Evolutionary conservation across 2,888 invertebrate genomes (phyloP).

Genomic region (Cantharis flavilabris): DNA sequence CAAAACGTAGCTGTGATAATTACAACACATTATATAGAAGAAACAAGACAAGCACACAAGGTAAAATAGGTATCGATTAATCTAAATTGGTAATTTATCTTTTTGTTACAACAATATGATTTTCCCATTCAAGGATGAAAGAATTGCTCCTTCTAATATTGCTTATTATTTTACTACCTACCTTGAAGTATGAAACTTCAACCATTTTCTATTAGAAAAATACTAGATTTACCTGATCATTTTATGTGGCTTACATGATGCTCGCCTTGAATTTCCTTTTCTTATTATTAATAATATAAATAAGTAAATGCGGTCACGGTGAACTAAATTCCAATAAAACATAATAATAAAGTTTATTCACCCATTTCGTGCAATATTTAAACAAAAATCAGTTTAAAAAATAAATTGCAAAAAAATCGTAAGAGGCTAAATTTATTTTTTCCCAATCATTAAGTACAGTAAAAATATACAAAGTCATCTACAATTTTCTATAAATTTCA

Average conservation of each 20-base stretch:
- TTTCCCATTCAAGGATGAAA: not conserved
- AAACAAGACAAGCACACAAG: constrained; percentile 79
- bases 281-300: not conserved
- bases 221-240: not conserved
- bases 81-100: not conserved
- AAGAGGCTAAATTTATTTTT: not conserved
- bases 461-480: not conserved
- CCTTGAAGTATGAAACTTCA: not conserved
- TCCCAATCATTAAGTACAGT: not conserved
- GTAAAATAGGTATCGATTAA: constrained; percentile 58
- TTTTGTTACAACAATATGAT: not conserved
- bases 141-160: not conserved
- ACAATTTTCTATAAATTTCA: not conserved
- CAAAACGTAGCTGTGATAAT: constrained; percentile 82
- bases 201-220: not conserved
- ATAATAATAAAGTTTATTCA: not conserved
- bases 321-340: not conserved
- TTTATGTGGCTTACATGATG: not conserved
- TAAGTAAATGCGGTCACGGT: not conserved
- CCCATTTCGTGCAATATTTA: not conserved
- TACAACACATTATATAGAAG: constrained; percentile 95
- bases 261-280: not conserved
- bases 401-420: not conserved
- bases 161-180: not conserved
- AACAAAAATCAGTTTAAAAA: no score